phyloP scores from a whole-genome alignment of 2,113 vertebrate species.

The Mesocricetus auratus region DNA sequence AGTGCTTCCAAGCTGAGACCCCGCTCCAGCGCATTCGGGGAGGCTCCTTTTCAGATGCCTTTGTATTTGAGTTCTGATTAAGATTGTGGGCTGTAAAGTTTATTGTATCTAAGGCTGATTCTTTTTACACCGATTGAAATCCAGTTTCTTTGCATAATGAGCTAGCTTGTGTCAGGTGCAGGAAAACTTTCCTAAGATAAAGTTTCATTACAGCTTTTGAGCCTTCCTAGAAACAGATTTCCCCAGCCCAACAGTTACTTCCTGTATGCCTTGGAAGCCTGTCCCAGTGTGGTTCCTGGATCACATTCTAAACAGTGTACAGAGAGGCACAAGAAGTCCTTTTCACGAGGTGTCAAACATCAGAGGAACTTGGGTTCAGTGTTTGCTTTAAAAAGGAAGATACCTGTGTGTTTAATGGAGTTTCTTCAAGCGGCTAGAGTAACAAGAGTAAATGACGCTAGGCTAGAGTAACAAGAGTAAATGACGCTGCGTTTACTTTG shows the following conservation, averaged over 20 bases:
- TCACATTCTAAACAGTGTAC: not conserved
- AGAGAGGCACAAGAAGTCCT: not conserved
- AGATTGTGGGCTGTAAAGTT: not conserved
- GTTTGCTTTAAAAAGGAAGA: constrained; percentile 64
- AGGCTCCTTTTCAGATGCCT: not conserved
- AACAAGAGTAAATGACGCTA: not conserved
- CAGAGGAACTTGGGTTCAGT: constrained; percentile 17
- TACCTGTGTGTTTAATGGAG: constrained; percentile 18
- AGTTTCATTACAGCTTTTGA: not conserved
- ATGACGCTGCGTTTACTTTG: constrained; percentile 2
- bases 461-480: constrained; percentile 14
- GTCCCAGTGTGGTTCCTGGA: too few relatives aligned
- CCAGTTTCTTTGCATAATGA: not conserved
- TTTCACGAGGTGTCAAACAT: not conserved
- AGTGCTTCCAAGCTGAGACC: not conserved
- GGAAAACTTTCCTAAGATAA: constrained; percentile 16
- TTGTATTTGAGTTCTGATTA: not conserved
- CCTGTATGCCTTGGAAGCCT: not conserved
- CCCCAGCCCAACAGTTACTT: constrained; percentile 1
- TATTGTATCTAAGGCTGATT: not conserved
- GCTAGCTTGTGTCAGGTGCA: not conserved
- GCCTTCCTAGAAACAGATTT: constrained; percentile 22
- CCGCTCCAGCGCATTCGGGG: not conserved
- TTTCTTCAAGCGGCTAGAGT: constrained; percentile 9
- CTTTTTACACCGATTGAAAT: constrained; percentile 28